Evolutionary conservation across 2,888 invertebrate species (phyloP).

Genomic region (Pardosa pseudoannulata): DNA sequence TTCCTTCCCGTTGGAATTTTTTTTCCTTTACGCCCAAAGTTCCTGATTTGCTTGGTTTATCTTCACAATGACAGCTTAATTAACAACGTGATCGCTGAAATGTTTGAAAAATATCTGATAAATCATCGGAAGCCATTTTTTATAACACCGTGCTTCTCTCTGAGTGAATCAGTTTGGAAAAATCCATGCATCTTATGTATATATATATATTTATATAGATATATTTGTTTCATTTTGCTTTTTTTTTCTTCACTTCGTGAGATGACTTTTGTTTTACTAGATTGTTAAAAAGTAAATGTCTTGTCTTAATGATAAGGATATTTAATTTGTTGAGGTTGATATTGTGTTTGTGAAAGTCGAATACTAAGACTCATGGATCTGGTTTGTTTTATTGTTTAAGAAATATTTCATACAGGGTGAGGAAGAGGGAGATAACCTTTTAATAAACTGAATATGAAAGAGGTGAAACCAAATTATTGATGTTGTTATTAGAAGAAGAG

Average conservation of each 20-base stretch:
- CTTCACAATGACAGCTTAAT: conserved; percentile 70
- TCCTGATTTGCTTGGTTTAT: conserved; percentile 28
- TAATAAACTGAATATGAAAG: too few relatives aligned
- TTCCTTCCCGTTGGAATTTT: conserved; percentile 29
- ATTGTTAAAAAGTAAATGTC: not conserved
- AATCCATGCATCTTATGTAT: conserved; percentile 28
- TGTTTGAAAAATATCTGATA: conserved; percentile 55
- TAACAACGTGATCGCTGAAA: conserved; percentile 54
- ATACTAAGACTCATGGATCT: too few relatives aligned
- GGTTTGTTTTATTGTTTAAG: too few relatives aligned
- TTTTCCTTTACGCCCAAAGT: not conserved
- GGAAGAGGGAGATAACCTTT: too few relatives aligned
- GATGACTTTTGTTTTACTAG: not conserved
- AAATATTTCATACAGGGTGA: too few relatives aligned
- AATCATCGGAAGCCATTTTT: not conserved
- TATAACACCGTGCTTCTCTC: not conserved
- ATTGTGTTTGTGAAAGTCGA: too few relatives aligned
- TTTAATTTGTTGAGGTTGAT: not conserved
- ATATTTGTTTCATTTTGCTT: too few relatives aligned
- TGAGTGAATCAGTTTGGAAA: conserved; percentile 35
- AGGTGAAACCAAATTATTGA: too few relatives aligned
- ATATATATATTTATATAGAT: too few relatives aligned
- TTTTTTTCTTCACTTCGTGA: conserved; percentile 4
- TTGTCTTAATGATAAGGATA: not conserved
- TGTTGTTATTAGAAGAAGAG: too few relatives aligned